Evolutionary conservation across 2,797 vertebrate species (phyloP), one percentile per base, ranked within the genome.

Genomic region (Manis pentadactyla): DNA sequence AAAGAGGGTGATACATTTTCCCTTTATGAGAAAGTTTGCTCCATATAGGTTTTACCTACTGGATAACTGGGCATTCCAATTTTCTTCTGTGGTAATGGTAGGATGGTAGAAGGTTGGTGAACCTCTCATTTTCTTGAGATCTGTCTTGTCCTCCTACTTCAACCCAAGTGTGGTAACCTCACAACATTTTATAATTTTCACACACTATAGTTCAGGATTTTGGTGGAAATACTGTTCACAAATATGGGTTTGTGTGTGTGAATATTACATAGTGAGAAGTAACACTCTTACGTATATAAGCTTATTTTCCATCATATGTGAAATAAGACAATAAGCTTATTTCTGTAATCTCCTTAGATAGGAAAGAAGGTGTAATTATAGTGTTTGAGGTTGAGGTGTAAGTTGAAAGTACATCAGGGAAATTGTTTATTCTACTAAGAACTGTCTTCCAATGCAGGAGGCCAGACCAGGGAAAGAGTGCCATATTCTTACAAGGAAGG

Each of bases 301-400:
- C 34, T 61, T 29, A 19, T 66, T 89, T 84, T 77, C 34, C 77
- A 15, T 69, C 69, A 13, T 25, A 64, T 6, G 12, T 82, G 51
- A 31, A 25, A 66, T 59, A 74, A 27, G 49, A 51, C 4, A 75
- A 46, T 46, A 46, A 59, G 9, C 57, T 78, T 66, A 74, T 87
- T 84, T 79, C 42, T 71, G 69, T 87, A 88, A 93, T 90, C 51
- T 11, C 61, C 74, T 90, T 29, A 46, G 23, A n/a, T 73, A n/a
- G 19, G 31, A 18, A 84, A 21, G 74, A 46, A 64, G n/a, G 19
- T 74, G 10, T 74, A 31, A 34, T 29, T 68, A 51, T 29, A 79
- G 49, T 78, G 2, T 74, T 64, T 73, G 27, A 86, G 66, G 7
- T n/a, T 86, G 37, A 90, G 74, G 66, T 53, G 13, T 46, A 57